These are phyloP conservation scores for Semotilus atromaculatus DNA, from an alignment of 2,797 vertebrate genomes.

Conservation along the genomic window DNA sequence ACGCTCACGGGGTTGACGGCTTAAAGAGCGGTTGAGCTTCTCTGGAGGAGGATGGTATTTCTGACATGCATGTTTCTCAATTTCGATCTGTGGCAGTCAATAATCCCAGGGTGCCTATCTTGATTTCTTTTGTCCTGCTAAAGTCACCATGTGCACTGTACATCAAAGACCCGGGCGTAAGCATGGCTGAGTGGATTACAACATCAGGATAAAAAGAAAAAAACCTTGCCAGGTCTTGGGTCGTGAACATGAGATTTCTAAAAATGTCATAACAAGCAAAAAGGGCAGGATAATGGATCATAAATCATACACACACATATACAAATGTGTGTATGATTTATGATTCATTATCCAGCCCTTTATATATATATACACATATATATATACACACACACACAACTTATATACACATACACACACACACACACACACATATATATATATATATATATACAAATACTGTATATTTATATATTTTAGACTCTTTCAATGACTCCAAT, in stretches of 20 bases:
- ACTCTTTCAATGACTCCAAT: neutral
- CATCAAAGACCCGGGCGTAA: conserved; percentile 36
- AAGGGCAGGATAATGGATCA: neutral
- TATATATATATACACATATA: too few relatives aligned
- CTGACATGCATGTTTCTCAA: conserved; percentile 41
- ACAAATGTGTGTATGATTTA: neutral
- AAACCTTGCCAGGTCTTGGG: neutral
- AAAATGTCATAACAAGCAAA: conserved; percentile 14
- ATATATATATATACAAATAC: neutral
- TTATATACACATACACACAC: too few relatives aligned
- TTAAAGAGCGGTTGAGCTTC: conserved; percentile 12
- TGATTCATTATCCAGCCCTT: too few relatives aligned
- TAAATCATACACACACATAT: neutral
- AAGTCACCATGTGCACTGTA: conserved; percentile 38
- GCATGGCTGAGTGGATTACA: conserved; percentile 51
- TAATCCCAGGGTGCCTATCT: conserved; percentile 45
- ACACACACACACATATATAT: too few relatives aligned
- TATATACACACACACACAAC: too few relatives aligned
- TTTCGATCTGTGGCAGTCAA: conserved; percentile 42
- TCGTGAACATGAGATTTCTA: conserved; percentile 9
- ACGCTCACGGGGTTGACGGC: neutral
- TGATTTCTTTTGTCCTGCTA: conserved; percentile 35
- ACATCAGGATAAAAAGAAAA: conserved; percentile 28
- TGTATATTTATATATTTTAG: too few relatives aligned
- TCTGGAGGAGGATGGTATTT: conserved; percentile 39